A percentile compares a stretch with the other conserved stretches of the same genome.
These are phyloP conservation scores for Bombus sylvicola DNA, from an alignment of 1,140 invertebrate species.

Conservation along the genomic window DNA sequence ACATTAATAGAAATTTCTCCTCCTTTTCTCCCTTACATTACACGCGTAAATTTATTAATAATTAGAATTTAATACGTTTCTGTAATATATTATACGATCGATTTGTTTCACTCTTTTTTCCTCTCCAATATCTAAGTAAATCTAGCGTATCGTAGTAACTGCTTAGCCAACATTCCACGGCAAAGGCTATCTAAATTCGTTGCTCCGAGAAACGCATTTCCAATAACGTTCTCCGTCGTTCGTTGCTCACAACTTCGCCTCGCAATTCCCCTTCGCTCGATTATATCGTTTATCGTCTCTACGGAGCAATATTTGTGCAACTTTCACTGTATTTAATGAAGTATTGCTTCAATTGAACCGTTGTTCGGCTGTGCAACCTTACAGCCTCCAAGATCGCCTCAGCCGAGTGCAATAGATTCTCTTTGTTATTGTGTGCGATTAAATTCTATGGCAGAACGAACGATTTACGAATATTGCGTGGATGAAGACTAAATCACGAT, in stretches of 20 bases:
- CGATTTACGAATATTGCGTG: neutral
- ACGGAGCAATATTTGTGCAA: neutral
- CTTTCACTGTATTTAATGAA: neutral
- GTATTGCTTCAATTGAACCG: neutral
- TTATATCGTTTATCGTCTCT: conserved; percentile 8
- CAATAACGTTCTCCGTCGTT: neutral
- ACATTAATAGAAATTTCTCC: neutral
- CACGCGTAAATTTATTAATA: neutral
- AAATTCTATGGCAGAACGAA: neutral
- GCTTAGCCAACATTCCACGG: neutral
- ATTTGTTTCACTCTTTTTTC: neutral
- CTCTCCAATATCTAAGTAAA: neutral
- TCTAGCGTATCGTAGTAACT: neutral
- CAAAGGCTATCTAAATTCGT: conserved; percentile 13
- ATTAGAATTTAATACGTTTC: no score
- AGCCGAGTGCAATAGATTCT: neutral
- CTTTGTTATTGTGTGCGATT: neutral
- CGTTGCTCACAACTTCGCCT: neutral
- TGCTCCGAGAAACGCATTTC: conserved; percentile 16
- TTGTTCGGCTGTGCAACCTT: neutral
- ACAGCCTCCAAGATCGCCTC: neutral
- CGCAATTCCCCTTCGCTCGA: neutral
- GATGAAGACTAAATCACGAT: neutral
- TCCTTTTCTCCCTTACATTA: neutral
- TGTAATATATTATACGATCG: no score